Percentiles rank a stretch among this genome's conserved stretches.
Evolutionary conservation across 2,113 vertebrate species (phyloP).

Genomic region (Centropristis striata): DNA sequence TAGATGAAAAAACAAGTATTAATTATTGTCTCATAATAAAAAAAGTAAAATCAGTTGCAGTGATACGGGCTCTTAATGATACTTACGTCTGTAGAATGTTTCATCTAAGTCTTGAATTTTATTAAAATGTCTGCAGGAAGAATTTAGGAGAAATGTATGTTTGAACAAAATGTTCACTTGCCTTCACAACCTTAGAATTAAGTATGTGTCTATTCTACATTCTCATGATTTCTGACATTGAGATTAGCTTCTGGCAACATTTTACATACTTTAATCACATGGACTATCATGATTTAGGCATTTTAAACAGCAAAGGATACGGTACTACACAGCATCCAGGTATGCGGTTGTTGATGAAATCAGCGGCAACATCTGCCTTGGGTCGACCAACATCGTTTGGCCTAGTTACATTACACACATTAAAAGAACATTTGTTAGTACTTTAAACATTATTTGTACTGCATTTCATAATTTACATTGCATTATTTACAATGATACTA

Average conservation of each 20-base stretch:
- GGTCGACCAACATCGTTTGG: conserved; percentile 93
- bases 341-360: conserved; percentile 92
- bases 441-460: background rate
- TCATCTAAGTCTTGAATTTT: conserved; percentile 96
- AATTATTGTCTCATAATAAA: background rate
- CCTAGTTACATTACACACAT: conserved; percentile 76
- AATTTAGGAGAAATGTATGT: conserved; percentile 82
- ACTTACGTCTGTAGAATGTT: conserved; percentile 94
- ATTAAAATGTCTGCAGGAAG: conserved; percentile 90
- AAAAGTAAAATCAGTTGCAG: too few species aligned
- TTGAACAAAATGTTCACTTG: background rate
- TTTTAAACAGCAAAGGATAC: conserved; percentile 93
- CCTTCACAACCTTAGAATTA: background rate
- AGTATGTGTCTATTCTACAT: background rate
- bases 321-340: conserved; percentile 90
- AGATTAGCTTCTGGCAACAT: background rate
- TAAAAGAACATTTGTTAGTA: background rate
- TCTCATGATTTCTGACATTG: background rate
- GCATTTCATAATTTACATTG: background rate
- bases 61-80: conserved; percentile 7
- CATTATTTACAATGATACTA: too few species aligned
- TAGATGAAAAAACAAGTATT: conserved; percentile 60
- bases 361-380: conserved; percentile 94
- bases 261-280: background rate
- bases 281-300: background rate